Evolutionary conservation across 2,797 vertebrate species (phyloP).

Genomic region (Propithecus perrieri): DNA sequence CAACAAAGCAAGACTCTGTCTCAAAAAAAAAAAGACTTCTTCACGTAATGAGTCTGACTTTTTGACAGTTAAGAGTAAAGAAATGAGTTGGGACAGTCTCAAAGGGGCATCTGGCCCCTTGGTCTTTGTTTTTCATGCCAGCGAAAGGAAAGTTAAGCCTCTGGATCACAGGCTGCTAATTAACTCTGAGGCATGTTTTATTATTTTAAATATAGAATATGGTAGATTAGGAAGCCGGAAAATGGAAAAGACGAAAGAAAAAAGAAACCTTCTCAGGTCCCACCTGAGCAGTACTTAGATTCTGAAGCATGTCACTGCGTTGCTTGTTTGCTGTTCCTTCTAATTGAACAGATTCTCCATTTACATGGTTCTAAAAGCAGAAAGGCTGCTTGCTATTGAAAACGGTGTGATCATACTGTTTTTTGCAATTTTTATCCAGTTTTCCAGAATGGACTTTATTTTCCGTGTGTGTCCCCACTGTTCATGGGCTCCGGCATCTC

Average conservation of each 20-base stretch:
- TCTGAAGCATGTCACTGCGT: rapidly evolving
- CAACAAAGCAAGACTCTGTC: too few species aligned
- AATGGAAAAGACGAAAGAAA: not conserved
- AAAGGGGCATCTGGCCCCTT: not conserved
- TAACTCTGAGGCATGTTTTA: not conserved
- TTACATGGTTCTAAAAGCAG: not conserved
- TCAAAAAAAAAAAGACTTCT: too few species aligned
- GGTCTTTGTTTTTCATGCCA: not conserved
- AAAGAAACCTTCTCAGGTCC: not conserved
- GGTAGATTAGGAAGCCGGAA: not conserved
- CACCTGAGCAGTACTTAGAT: too few species aligned
- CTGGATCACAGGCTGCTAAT: not conserved
- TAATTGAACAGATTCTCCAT: not conserved
- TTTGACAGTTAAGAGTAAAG: not conserved
- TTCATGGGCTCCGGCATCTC: not conserved
- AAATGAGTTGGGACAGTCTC: not conserved
- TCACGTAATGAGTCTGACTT: not conserved
- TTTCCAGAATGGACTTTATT: not conserved
- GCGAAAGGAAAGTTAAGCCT: not conserved
- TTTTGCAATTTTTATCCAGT: not conserved
- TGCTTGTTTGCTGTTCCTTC: not conserved
- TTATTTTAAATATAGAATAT: not conserved
- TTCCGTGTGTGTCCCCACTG: too few species aligned
- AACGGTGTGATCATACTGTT: not conserved
- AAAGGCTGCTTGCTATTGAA: not conserved